Base-by-base conservation (phyloP, 2,113 vertebrate species). In the Brachirus orientalis region DNA sequence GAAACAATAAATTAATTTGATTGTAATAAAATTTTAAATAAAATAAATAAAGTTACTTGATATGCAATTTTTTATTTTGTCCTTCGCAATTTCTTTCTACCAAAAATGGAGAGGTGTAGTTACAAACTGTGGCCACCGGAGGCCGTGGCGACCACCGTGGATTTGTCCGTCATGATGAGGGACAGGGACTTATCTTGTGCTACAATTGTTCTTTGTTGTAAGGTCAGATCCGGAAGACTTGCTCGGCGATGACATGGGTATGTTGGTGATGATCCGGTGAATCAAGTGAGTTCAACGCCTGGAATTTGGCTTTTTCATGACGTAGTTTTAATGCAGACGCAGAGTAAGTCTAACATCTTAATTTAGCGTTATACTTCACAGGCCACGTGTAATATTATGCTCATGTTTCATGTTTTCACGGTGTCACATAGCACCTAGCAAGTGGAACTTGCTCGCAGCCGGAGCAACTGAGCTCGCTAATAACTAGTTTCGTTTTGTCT, bases 241-340 rank as follows among this genome's bases (percentile, higher is more conserved):
- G 57, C 22, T 3, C 10, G 22, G 13, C 6, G 54, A n/a, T 6
- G 60, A 52, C 40, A 43, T 43, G 40, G 11, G 14, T 43, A 12
- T 43, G 12, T 12, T 14, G 13, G 69, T 38, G 77, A 75, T 80
- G 80, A 35, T 77, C 60, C 69, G 56, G 47, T 91, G 70, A 90
- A 78, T 46, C 54, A 69, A 80, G 84, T 88, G 40, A 84, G 87
- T 87, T 62, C 40, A 40, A 38, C 9, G 6, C 16, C 16, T 38
- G 8, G 11, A 46, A 18, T 40, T 3, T 33, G 6, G 3, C 0
- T 4, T 46, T 69, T 45, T 28, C 35, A 11, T 20, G 0, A 20
- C 8, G 8, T 16, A 28, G 6, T 18, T 17, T 16, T 1, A 41
- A 33, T 0, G 0, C 14, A 0, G n/a, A n/a, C n/a, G n/a, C n/a